phyloP scores from a whole-genome alignment of 92 coral and sea anemone species.

The Umimayanthus chanpuru region DNA sequence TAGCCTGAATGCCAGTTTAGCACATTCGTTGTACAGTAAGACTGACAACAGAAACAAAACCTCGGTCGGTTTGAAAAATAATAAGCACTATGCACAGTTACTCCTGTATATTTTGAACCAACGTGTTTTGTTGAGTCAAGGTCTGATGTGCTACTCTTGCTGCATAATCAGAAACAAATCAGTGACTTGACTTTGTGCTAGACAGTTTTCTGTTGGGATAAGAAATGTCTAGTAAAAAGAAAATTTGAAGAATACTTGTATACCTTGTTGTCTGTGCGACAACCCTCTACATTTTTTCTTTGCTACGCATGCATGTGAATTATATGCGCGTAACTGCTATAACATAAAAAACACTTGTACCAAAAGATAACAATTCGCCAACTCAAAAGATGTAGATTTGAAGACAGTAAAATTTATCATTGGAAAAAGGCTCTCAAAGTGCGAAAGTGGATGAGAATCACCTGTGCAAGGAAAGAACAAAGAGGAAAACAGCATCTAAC shows the following conservation, averaged over 20 bases:
- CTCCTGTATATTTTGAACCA: background rate
- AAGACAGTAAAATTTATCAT: no score
- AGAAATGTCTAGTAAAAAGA: no score
- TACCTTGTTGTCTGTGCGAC: no score
- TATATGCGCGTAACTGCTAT: background rate
- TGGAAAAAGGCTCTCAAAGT: background rate
- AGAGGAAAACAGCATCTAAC: background rate
- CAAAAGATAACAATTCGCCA: no score
- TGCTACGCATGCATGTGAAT: background rate
- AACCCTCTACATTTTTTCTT: no score
- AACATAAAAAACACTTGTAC: background rate
- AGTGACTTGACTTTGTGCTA: no score
- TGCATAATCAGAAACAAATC: no score
- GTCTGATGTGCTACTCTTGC: no score
- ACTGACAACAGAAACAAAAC: background rate
- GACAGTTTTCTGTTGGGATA: no score
- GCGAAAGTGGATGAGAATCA: background rate
- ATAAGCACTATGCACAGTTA: no score
- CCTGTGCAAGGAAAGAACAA: background rate
- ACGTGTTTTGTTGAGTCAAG: background rate
- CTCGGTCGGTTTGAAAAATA: background rate
- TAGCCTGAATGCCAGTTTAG: background rate
- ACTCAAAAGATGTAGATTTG: background rate
- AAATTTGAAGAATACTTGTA: no score
- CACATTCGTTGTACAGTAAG: background rate